These are phyloP conservation scores for Hemichromis elongatus DNA, from an alignment of 2,113 vertebrate genomes.

Conservation along the genomic window DNA sequence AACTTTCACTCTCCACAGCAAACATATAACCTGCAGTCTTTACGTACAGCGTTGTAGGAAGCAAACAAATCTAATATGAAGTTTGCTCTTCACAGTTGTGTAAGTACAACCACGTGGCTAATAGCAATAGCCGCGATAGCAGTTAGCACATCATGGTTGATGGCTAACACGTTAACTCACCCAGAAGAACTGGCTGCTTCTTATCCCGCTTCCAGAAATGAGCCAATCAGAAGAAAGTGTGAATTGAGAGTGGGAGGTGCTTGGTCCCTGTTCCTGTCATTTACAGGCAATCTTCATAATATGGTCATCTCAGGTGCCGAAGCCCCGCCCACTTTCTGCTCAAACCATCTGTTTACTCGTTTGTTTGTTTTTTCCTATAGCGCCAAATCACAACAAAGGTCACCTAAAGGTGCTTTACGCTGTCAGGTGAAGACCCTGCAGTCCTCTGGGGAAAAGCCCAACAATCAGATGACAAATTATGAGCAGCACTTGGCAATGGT, in stretches of 20 bases:
- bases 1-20: too few relatives aligned
- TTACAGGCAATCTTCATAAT: not conserved
- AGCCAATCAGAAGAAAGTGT: not conserved
- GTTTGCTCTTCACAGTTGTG: too few relatives aligned
- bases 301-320: not conserved
- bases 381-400: not conserved
- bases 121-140: too few relatives aligned
- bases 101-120: too few relatives aligned
- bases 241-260: not conserved
- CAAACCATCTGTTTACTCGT: not conserved
- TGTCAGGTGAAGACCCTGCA: not conserved
- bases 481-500: not conserved
- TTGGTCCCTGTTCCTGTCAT: not conserved
- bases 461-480: not conserved
- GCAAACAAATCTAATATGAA: too few relatives aligned
- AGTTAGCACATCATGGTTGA: too few relatives aligned
- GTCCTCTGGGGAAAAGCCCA: not conserved
- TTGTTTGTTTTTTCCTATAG: not conserved
- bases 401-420: not conserved
- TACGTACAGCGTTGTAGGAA: too few relatives aligned
- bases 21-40: too few relatives aligned
- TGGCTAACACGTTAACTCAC: too few relatives aligned
- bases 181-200: not conserved
- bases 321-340: accelerated
- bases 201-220: not conserved